A percentile compares a stretch with the other conserved stretches of the same genome.
phyloP scores from a whole-genome alignment of 2,888 invertebrate genomes.

The Drosophila mimetica region DNA sequence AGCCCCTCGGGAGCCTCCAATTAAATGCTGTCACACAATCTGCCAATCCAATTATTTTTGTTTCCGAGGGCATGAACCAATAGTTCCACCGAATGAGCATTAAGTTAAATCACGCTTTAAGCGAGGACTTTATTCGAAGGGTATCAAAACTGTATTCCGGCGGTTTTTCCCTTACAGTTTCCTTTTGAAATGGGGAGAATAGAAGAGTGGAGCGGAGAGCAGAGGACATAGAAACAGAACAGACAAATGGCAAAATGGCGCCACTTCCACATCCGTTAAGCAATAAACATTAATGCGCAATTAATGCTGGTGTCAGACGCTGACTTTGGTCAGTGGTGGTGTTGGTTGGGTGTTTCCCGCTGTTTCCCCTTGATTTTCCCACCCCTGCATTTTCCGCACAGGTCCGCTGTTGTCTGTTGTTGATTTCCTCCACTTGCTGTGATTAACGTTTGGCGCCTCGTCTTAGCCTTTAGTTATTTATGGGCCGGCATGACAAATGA shows the following conservation, averaged over 20 bases:
- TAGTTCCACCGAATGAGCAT: constrained; percentile 32
- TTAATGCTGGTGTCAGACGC: constrained; percentile 71
- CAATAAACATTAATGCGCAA: constrained; percentile 81
- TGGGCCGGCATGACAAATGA: constrained; percentile 34
- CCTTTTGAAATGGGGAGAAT: background rate
- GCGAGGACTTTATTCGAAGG: constrained; percentile 26
- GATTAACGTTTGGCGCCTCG: constrained; percentile 60
- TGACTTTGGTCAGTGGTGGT: constrained; percentile 21
- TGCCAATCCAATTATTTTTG: constrained; percentile 42
- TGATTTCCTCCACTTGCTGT: constrained; percentile 61
- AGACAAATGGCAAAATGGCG: constrained; percentile 70
- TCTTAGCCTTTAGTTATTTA: constrained; percentile 61
- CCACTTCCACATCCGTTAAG: constrained; percentile 75
- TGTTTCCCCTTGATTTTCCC: background rate
- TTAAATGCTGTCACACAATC: constrained; percentile 39
- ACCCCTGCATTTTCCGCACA: background rate
- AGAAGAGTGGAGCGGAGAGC: background rate
- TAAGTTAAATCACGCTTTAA: constrained; percentile 34
- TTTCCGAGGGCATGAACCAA: constrained; percentile 26
- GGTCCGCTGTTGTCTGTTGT: constrained; percentile 57
- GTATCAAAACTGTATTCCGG: constrained; percentile 41
- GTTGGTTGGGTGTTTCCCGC: constrained; percentile 2
- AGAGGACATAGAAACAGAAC: constrained; percentile 12
- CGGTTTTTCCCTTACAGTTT: constrained; percentile 16
- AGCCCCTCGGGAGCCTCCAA: constrained; percentile 4